Base-by-base conservation (phyloP, 2,797 vertebrate genomes). In the Sebastes reedi region DNA sequence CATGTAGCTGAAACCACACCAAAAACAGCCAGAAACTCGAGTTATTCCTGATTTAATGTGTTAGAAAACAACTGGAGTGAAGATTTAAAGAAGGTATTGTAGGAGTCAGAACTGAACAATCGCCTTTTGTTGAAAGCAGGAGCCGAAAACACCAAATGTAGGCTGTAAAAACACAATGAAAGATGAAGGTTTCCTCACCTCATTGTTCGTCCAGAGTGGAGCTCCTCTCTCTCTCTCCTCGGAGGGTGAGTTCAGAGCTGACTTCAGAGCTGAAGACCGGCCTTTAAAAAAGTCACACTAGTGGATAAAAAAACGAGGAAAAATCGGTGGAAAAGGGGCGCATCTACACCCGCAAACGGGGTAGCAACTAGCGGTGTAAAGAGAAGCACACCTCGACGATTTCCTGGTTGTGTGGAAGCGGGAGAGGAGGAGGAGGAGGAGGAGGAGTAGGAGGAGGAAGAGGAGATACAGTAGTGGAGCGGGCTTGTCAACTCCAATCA, bases 401-500 rank as follows among this genome's bases (percentile, higher is more conserved):
- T 96, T 96, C 96, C 96, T 96, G 96, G 95, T 96, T 95, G 92
- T 94, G 84, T 79, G 89, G 90, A 91, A 91, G 90, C 84, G 87
- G 84, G 78, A 87, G 92, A 82, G 87, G 83, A 70, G 84, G 83
- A 39, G 79, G 83, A 70, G 84, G 83, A 39, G 79, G 64, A 50
- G 78, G 70, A n/a, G 67, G 46, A 3, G 62, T 32, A 72, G 77
- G 77, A 72, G 75, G 83, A 85, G 60, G 77, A 72, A 72, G 83
- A 86, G 62, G 82, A 73, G 79, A 93, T 95, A 95, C 94, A 95
- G 94, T 94, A 94, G 94, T 88, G 91, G 89, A 95, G 94, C 91
- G 86, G 88, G 92, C 90, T 94, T 94, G 95, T 96, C 95, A 95
- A 94, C 94, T 96, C 95, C 88, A 94, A 95, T 95, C 95, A 93